phyloP scores from a whole-genome alignment of 2,888 invertebrate species.

The Dusona sp. region DNA sequence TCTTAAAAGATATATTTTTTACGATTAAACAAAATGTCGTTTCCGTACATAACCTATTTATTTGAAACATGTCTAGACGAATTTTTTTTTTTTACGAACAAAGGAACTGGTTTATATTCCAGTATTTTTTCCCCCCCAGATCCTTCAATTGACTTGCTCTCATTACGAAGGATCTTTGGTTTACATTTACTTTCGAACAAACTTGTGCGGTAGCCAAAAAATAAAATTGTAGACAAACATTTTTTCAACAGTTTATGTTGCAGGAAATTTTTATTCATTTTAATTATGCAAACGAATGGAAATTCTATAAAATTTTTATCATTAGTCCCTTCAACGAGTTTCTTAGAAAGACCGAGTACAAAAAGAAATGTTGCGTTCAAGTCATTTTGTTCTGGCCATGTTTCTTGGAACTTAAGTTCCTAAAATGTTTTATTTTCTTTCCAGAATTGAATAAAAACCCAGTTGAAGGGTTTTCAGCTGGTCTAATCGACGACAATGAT shows the following conservation, averaged over 20 bases:
- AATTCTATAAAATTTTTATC: not conserved
- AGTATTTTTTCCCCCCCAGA: not conserved
- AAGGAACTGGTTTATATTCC: not conserved
- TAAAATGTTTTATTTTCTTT: slow-evolving; percentile 81
- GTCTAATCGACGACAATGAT: slow-evolving; percentile 99
- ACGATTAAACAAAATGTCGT: not conserved
- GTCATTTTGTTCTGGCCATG: not conserved
- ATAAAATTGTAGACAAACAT: not conserved
- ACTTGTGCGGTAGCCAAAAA: not conserved
- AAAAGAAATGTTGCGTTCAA: not conserved
- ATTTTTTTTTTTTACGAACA: slow-evolving; percentile 1
- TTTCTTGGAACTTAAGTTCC: not conserved
- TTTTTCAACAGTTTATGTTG: not conserved
- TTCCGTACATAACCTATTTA: slow-evolving; percentile 7
- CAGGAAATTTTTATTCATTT: not conserved
- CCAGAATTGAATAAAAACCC: slow-evolving; percentile 99
- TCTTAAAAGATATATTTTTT: not conserved
- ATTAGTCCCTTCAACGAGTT: no score
- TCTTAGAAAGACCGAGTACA: not conserved
- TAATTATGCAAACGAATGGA: not conserved
- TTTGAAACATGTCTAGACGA: not conserved
- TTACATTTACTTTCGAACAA: not conserved
- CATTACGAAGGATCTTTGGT: not conserved
- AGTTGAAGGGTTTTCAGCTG: slow-evolving; percentile 99
- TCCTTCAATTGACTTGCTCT: not conserved